Percentiles rank a stretch among this genome's conserved stretches.
Evolutionary conservation across 1,140 invertebrate species (phyloP).

Genomic region (Caerostris darwini): DNA sequence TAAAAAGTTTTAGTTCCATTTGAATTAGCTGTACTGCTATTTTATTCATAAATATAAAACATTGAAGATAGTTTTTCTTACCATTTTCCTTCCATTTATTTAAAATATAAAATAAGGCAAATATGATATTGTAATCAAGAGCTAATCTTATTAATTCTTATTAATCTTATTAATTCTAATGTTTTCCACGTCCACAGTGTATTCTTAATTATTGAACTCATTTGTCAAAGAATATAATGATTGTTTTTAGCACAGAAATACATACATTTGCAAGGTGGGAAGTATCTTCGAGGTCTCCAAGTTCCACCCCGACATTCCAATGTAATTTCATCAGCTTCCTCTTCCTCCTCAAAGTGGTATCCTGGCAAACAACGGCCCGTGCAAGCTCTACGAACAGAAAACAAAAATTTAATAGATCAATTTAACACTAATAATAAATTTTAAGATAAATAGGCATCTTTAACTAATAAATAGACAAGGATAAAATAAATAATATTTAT

Average conservation of each 20-base stretch:
- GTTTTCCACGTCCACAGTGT: too few relatives aligned
- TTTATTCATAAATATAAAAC: too few relatives aligned
- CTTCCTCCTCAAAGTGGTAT: neutral
- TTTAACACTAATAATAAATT: neutral
- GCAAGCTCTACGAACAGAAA: neutral
- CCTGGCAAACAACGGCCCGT: constrained; percentile 18
- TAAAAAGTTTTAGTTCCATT: too few relatives aligned
- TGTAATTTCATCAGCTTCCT: neutral
- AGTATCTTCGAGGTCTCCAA: neutral
- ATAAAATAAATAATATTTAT: neutral
- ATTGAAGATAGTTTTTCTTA: too few relatives aligned
- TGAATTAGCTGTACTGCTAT: too few relatives aligned
- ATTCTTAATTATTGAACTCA: too few relatives aligned
- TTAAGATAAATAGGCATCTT: neutral
- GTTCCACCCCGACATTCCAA: neutral
- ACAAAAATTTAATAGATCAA: neutral
- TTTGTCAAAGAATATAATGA: too few relatives aligned
- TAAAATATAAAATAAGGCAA: too few relatives aligned
- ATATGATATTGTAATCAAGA: too few relatives aligned
- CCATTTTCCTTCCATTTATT: too few relatives aligned
- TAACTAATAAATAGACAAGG: neutral
- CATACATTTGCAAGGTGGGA: constrained; percentile 35
- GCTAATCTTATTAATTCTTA: too few relatives aligned
- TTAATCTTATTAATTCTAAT: too few relatives aligned
- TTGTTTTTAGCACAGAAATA: neutral